Evolutionary conservation across 2,888 invertebrate species (phyloP).

Genomic region (Aleiodes testaceus): DNA sequence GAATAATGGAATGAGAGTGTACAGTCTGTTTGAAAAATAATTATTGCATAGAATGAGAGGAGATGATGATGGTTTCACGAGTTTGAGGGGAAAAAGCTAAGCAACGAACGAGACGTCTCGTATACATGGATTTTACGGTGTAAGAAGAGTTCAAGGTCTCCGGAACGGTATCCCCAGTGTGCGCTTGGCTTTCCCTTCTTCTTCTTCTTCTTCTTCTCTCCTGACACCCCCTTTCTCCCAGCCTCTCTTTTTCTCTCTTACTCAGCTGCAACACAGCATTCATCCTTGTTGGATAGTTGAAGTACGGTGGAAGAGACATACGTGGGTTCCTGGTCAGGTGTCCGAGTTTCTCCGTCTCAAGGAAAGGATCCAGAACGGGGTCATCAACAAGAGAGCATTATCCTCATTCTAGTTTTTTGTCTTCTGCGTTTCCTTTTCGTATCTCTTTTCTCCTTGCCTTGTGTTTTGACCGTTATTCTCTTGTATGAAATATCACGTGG

Average conservation of each 20-base stretch:
- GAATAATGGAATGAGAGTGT: background rate
- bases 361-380: constrained; percentile 40
- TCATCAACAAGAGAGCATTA: constrained; percentile 42
- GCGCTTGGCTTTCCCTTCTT: constrained; percentile 27
- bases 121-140: constrained; percentile 40
- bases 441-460: constrained; percentile 1
- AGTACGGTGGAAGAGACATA: constrained; percentile 3
- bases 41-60: background rate
- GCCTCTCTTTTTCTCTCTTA: background rate
- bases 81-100: background rate
- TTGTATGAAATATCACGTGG: background rate
- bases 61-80: background rate
- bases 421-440: constrained; percentile 23
- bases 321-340: constrained; percentile 55
- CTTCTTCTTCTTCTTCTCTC: constrained; percentile 23
- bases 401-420: constrained; percentile 41
- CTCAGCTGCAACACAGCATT: background rate
- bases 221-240: constrained; percentile 41
- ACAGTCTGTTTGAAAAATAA: constrained; percentile 9
- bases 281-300: background rate
- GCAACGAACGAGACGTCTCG: constrained; percentile 16
- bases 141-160: constrained; percentile 54
- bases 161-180: constrained; percentile 52
- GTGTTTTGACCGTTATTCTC: constrained; percentile 29
- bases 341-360: constrained; percentile 53